These are phyloP conservation scores for Chrysoperla carnea DNA, from an alignment of 1,140 invertebrate genomes.

Conservation along the genomic window DNA sequence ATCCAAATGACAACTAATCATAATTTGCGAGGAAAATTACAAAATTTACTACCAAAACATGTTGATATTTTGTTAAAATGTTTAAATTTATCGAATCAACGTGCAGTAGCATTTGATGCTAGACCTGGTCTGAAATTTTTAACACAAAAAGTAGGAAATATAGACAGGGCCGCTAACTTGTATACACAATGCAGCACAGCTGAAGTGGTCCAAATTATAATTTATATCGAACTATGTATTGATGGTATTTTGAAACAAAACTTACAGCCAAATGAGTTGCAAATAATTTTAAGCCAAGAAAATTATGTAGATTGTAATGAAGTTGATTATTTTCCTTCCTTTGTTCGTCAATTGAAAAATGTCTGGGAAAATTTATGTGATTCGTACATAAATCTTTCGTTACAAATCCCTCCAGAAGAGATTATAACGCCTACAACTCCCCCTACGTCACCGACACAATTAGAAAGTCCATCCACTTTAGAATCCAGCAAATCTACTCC, in stretches of 20 bases:
- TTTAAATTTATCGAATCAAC: constrained; percentile 59
- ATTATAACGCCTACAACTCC: too few species aligned
- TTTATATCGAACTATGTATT: constrained; percentile 63
- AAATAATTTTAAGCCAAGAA: constrained; percentile 38
- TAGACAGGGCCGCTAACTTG: constrained; percentile 75
- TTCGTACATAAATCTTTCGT: constrained; percentile 17
- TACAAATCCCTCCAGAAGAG: constrained; percentile 1
- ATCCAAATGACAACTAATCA: constrained; percentile 34
- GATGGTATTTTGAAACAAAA: constrained; percentile 39
- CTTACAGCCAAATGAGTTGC: constrained; percentile 41
- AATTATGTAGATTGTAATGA: constrained; percentile 30
- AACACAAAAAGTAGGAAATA: constrained; percentile 78
- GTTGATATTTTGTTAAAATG: constrained; percentile 55
- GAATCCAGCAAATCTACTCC: not conserved
- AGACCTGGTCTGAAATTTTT: constrained; percentile 84
- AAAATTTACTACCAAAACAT: constrained; percentile 32
- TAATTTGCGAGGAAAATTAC: constrained; percentile 28
- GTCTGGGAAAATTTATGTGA: constrained; percentile 21
- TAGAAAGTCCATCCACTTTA: constrained; percentile 3
- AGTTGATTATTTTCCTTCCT: constrained; percentile 28
- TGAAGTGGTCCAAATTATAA: constrained; percentile 78
- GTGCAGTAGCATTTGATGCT: constrained; percentile 70
- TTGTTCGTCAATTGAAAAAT: constrained; percentile 16
- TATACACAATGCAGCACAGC: constrained; percentile 85
- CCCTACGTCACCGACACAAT: constrained; percentile 1